Base-by-base conservation (phyloP, 2,113 vertebrate genomes). In the Himantopus leucocephalus region DNA sequence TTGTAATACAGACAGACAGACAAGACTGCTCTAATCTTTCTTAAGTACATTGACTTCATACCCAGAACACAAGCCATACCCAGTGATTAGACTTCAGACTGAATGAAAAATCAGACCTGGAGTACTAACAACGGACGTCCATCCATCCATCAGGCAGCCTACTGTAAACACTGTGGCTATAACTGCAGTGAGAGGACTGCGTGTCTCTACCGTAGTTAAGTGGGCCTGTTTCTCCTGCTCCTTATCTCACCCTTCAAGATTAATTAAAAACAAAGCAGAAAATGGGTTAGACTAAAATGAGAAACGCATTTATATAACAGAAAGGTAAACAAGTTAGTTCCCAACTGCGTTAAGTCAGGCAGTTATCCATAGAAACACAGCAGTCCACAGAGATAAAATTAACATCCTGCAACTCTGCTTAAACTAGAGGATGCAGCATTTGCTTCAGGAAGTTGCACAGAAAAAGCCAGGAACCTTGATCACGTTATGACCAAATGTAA, bases 251-350 rank as follows among this genome's bases (percentile, higher is more conserved):
- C 47, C 63, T 78, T 60, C 58, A 74, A 68, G 58, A 76, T 52
- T 37, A 86, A 86, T 80, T 86, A 76, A 85, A 87, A 82, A 43
- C 14, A 53, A 77, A 85, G 35, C 37, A 86, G 41, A 71, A 83
- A 77, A 58, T 2, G 91, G 53, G 35, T 78, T 75, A 52, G 14
- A 64, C 50, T 66, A 41, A 68, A 8, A 48, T 6, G 47, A 88
- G 17, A 43, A 72, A 8, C n/a, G 15, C 1, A 0, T 45, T 35
- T n/a, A 45, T 29, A 0, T 10, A 85, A 60, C 8, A 22, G 17
- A 48, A 60, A 82, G 24, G n/a, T 48, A 86, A 90, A 77, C 5
- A 35, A 23, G 43, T 72, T 67, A 63, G 27, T 59, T 81, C 32
- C 50, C 45, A 35, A 7, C 29, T 19, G 32, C 1, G 0, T n/a